phyloP scores from a whole-genome alignment of 2,888 invertebrate genomes.

The Acronicta leporina region DNA sequence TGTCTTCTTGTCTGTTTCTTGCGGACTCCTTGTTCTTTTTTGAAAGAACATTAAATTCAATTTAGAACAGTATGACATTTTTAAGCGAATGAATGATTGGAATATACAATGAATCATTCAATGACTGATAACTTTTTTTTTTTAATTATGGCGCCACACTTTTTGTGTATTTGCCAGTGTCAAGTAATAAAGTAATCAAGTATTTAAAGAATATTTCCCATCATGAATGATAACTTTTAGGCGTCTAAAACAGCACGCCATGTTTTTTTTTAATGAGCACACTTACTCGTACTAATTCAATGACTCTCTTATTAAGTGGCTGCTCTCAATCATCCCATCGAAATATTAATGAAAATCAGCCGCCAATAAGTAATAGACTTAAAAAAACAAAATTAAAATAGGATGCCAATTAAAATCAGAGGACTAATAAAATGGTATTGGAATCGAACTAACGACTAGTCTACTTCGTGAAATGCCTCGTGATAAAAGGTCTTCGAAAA shows the following conservation, averaged over 20 bases:
- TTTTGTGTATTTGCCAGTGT: too few relatives aligned
- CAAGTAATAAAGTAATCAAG: too few relatives aligned
- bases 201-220: too few relatives aligned
- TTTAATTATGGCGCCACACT: too few relatives aligned
- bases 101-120: too few relatives aligned
- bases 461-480: constrained; percentile 83
- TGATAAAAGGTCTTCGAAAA: constrained; percentile 88
- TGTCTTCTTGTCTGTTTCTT: too few relatives aligned
- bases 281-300: constrained; percentile 37
- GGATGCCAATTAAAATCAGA: constrained; percentile 84
- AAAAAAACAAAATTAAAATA: constrained; percentile 66
- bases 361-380: constrained; percentile 55
- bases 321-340: constrained; percentile 45
- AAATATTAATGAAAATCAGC: constrained; percentile 55
- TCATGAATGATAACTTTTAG: background rate
- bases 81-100: too few relatives aligned
- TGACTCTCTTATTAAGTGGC: constrained; percentile 24
- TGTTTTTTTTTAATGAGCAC: constrained; percentile 29
- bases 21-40: too few relatives aligned
- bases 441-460: constrained; percentile 85
- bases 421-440: constrained; percentile 86
- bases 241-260: constrained; percentile 5
- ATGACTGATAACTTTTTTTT: too few relatives aligned
- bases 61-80: too few relatives aligned
- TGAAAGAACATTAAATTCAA: too few relatives aligned